Conservation (phyloP, 2,113 vertebrate genomes). For the Butastur rufipennis region DNA sequence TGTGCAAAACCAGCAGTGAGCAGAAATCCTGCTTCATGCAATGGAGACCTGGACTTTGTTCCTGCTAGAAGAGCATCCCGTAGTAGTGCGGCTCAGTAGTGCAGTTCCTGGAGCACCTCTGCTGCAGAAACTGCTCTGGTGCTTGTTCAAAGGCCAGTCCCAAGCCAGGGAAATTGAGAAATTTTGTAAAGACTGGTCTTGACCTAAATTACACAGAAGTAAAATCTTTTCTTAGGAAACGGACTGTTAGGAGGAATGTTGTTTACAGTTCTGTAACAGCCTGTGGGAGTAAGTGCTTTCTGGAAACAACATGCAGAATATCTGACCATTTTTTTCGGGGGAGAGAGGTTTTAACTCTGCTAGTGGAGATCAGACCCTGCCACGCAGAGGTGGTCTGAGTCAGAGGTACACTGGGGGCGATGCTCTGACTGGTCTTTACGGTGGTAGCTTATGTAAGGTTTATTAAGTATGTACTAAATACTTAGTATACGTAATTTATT, state of each 20-base stretch:
- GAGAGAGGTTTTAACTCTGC: background rate
- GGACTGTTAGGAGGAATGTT: background rate
- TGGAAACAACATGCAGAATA: background rate
- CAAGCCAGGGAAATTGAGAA: background rate
- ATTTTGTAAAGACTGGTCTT: background rate
- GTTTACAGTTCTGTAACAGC: background rate
- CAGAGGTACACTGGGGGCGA: rapidly evolving
- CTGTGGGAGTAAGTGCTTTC: background rate
- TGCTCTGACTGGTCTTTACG: background rate
- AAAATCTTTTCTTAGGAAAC: background rate
- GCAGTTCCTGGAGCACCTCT: background rate
- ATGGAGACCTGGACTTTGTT: rapidly evolving
- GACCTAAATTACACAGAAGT: background rate
- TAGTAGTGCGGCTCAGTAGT: rapidly evolving
- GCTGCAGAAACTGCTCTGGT: background rate
- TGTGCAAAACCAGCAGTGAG: background rate
- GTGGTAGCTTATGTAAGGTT: background rate
- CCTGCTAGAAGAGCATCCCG: background rate
- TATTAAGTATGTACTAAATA: background rate
- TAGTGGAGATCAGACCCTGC: rapidly evolving
- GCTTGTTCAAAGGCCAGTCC: background rate
- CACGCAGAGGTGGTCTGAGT: background rate
- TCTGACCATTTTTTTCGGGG: background rate
- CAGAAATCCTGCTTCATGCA: background rate
- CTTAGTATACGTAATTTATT: background rate